Evolutionary conservation across 1,140 invertebrate genomes (phyloP), one percentile per base, ranked within the genome.

Genomic region (Chlorops oryzae): DNA sequence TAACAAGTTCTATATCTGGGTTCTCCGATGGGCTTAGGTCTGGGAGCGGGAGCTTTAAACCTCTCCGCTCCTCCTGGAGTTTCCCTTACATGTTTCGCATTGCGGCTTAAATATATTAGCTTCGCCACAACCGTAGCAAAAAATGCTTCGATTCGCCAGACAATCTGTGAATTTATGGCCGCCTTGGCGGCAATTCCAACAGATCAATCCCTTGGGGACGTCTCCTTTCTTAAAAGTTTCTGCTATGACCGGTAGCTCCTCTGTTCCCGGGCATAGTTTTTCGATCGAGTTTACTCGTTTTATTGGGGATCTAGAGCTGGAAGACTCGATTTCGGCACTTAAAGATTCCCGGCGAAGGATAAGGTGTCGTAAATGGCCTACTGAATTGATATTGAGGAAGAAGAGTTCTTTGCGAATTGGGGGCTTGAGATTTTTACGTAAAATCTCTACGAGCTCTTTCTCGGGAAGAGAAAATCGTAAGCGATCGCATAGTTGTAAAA

Each of bases 161-260:
- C 52, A 54, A 34, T 50, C 48, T 9, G 40, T 21, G 22, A 45
- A 50, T 18, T 48, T 46, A 32, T 50, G 52, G 9, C 47, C 47
- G 1, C 27, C 17, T 4, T 49, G 23, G 3, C 47, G 32, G 15
- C 52, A 54, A 23, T 54, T 54, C 52, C 40, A 54, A 39, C 46
- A 53, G 23, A n/a, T n/a, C n/a, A n/a, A n/a, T n/a, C n/a, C n/a
- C n/a, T n/a, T n/a, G n/a, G n/a, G n/a, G n/a, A n/a, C n/a, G n/a
- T n/a, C n/a, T n/a, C n/a, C n/a, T n/a, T n/a, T n/a, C n/a, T n/a
- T n/a, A n/a, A n/a, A n/a, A n/a, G n/a, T n/a, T n/a, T n/a, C n/a
- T n/a, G n/a, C n/a, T n/a, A n/a, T n/a, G n/a, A n/a, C n/a, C n/a
- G n/a, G n/a, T n/a, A n/a, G n/a, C n/a, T n/a, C n/a, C n/a, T n/a